Evolutionary conservation across 2,888 invertebrate species (phyloP), one percentile per base, ranked within the genome.

Genomic region (Stratiomys singularior): DNA sequence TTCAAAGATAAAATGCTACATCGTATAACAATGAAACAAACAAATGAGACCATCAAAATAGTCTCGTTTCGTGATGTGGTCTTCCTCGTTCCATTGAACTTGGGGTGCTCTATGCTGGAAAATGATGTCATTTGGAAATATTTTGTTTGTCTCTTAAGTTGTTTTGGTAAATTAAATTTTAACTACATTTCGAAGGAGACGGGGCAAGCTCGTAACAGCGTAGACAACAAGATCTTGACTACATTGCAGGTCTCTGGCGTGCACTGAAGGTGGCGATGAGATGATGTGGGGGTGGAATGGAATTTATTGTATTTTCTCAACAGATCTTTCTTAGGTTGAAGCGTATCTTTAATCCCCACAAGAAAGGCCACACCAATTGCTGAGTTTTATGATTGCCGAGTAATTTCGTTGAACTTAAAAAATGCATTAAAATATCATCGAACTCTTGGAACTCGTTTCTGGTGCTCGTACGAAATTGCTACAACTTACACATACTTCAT

Each of bases 41-140:
- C 52, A 4, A 52, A 52, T 13, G 52, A 52, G 52, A 52, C 52
- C 18, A 52, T 52, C 52, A 52, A 52, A 52, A n/a, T 52, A 13
- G 18, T 52, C 52, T 37, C 37, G 37, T 37, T n/a, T n/a, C 37
- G 37, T 52, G 52, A 18, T 52, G 37, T 52, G 52, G 52, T 52
- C n/a, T 52, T 52, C 52, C 52, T 52, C 52, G 18, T 52, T 52
- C 52, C 52, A 52, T 52, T 13, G 52, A 52, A 52, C 52, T 52
- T 52, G 52, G 7, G 18, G 60, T 58, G 18, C 11, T 58, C 18
- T 23, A 21, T 7, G 52, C 15, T 21, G 18, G 27, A 63, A 63
- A 63, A 63, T 63, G 63, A 63, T 63, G 63, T 63, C 63, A 63
- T 63, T 63, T 63, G 15, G 15, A 63, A 63, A 28, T 63, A 63